A percentile compares a stretch with the other conserved stretches of the same genome.
Evolutionary conservation across 2,113 vertebrate genomes (phyloP).

Genomic region (Cygnus atratus): DNA sequence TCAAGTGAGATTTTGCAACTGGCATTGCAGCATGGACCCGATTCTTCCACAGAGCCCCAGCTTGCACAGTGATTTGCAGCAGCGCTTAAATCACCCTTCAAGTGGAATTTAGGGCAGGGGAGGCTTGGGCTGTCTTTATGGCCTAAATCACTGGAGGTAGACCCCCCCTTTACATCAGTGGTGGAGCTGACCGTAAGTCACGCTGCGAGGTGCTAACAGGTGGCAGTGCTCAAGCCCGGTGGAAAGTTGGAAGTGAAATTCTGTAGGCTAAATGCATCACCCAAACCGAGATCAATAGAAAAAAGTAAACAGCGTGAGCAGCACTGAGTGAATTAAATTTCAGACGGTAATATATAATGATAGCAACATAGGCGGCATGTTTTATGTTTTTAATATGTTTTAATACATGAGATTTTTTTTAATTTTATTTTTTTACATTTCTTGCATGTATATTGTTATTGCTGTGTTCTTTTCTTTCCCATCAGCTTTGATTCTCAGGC

Average conservation of each 20-base stretch:
- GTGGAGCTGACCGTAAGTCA: not conserved
- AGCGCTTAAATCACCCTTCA: conserved; percentile 5
- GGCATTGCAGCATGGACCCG: not conserved
- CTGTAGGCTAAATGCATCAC: not conserved
- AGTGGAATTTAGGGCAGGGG: not conserved
- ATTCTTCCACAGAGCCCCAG: not conserved
- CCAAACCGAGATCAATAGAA: conserved; percentile 3
- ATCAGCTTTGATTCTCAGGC: not conserved
- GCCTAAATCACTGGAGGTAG: not conserved
- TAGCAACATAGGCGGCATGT: not conserved
- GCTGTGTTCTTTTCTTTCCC: not conserved
- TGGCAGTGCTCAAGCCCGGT: not conserved
- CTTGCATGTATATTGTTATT: not conserved
- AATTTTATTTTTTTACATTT: not conserved
- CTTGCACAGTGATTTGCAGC: not conserved
- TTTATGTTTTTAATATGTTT: conserved; percentile 68
- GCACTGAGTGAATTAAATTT: conserved; percentile 47
- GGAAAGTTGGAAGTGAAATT: not conserved
- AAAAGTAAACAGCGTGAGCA: conserved; percentile 41
- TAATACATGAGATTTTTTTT: not conserved
- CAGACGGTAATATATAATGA: not conserved
- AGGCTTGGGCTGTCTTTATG: not conserved
- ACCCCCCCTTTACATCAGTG: not conserved
- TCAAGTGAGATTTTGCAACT: not conserved
- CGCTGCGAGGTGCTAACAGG: not conserved